These are phyloP conservation scores for Drosophila mayaguana DNA, from an alignment of 2,888 invertebrate species.

Conservation along the genomic window DNA sequence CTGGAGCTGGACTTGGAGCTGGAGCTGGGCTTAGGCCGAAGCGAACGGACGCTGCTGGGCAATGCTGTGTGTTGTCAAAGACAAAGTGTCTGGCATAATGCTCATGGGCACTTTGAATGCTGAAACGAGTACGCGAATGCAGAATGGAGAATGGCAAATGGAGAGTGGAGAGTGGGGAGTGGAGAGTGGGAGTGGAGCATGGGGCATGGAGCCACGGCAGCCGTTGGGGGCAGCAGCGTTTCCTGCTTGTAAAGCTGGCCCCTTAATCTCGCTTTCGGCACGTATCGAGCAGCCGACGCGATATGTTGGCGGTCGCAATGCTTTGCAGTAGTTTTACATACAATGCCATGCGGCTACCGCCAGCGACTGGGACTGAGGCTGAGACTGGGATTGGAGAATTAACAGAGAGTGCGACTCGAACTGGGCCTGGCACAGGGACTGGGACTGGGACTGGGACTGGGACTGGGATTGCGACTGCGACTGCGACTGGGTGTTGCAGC, in stretches of 20 bases:
- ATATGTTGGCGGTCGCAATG: conserved; percentile 64
- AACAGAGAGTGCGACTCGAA: conserved; percentile 3
- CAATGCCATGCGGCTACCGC: conserved; percentile 69
- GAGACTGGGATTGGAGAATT: not conserved
- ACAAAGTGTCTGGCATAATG: conserved; percentile 79
- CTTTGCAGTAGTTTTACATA: conserved; percentile 76
- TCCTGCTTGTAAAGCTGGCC: conserved; percentile 74
- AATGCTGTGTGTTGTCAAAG: conserved; percentile 68
- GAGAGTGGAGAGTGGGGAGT: conserved; percentile 3
- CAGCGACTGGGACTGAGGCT: conserved; percentile 25
- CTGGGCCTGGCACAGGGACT: conserved; percentile 8
- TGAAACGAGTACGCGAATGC: conserved; percentile 60
- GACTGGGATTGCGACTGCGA: conserved; percentile 3
- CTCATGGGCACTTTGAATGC: conserved; percentile 73
- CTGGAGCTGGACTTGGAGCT: not conserved
- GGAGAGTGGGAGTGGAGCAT: not conserved
- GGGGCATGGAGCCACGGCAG: not conserved
- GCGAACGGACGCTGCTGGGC: not conserved
- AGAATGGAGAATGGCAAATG: conserved; percentile 14
- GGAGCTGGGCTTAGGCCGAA: not conserved
- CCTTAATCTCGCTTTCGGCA: conserved; percentile 74
- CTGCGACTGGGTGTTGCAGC: conserved; percentile 4
- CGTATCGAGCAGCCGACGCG: conserved; percentile 60
- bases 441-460: too few species aligned
- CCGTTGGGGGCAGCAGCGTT: conserved; percentile 49